Evolutionary conservation across 2,888 invertebrate genomes (phyloP), one percentile per base, ranked within the genome.

Genomic region (Spodoptera littoralis): DNA sequence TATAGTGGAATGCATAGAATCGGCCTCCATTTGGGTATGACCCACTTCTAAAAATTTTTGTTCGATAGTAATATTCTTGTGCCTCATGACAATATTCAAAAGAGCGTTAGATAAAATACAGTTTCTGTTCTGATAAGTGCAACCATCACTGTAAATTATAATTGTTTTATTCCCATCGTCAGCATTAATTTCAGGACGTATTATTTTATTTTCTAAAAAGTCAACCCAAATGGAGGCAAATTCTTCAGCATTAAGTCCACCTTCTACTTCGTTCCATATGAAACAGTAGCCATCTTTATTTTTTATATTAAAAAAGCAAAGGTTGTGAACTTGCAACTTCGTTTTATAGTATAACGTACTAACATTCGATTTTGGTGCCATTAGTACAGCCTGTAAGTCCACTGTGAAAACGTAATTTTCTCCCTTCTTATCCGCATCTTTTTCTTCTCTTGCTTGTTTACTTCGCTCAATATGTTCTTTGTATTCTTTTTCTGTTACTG

Each of bases 311-410:
- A 53, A 66, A 54, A 55, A 12, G 22, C 55, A 51, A 30, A 36
- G 49, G 44, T 67, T 60, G 27, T 67, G 63, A n/a, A 60, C 63
- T 45, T 41, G 43, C n/a, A 60, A 30, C 51, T 67, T 67, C 13
- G 63, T 63, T 47, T 52, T 67, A 22, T 63, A 57, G 27, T 67
- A 63, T 8, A 49, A 8, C 12, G 56, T 50, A 11, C 51, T 52
- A 27, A 63, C 54, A 60, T 60, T 61, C 1, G 58, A 64, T 36
- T 53, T 47, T 27, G 64, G 64, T 13, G 57, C 46, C 48, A 64
- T 46, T 11, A 64, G 47, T 27, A 64, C 60, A 1, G 57, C 53
- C 78, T 73, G 46, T 60, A 73, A 53, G 48, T 77, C 76, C n/a
- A 76, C 65, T 42, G 47, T 47, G 18, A 45, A 45, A 53, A 53